Conservation (phyloP, 2,113 vertebrate genomes). For the Cyanoramphus novaezelandiae region DNA sequence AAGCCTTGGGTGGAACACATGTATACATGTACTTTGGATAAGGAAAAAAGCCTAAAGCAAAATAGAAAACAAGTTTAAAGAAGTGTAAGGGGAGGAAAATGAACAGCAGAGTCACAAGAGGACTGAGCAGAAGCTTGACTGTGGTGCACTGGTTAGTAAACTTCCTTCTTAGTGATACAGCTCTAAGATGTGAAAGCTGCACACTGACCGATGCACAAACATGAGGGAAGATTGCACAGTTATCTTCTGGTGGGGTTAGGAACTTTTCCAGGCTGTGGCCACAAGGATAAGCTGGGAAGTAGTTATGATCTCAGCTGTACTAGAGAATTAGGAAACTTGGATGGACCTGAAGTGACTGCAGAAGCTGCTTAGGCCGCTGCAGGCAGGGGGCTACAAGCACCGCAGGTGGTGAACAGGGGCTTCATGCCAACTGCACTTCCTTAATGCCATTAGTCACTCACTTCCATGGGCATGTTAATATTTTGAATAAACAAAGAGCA, state of each 20-base stretch:
- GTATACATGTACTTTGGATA: neutral
- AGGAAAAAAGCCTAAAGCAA: neutral
- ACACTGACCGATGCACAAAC: accelerated
- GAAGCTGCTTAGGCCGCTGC: neutral
- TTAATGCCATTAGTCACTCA: neutral
- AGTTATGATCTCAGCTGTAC: accelerated
- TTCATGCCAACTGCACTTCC: accelerated
- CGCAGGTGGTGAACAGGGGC: neutral
- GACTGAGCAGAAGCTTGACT: neutral
- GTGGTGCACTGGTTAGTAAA: accelerated
- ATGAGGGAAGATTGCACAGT: neutral
- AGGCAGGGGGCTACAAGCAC: neutral
- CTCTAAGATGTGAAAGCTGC: accelerated
- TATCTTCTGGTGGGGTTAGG: accelerated
- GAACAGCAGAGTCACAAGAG: neutral
- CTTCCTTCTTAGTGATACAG: accelerated
- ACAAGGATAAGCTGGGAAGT: neutral
- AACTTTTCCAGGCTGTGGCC: neutral
- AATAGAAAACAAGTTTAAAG: neutral
- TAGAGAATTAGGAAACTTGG: accelerated
- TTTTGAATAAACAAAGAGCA: neutral
- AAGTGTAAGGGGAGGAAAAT: neutral
- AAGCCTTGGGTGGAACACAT: neutral
- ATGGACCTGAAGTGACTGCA: neutral
- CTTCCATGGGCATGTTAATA: neutral